A percentile compares a stretch with the other conserved stretches of the same genome.
phyloP scores from a whole-genome alignment of 2,888 invertebrate species.

The Athripsodes cinereus region DNA sequence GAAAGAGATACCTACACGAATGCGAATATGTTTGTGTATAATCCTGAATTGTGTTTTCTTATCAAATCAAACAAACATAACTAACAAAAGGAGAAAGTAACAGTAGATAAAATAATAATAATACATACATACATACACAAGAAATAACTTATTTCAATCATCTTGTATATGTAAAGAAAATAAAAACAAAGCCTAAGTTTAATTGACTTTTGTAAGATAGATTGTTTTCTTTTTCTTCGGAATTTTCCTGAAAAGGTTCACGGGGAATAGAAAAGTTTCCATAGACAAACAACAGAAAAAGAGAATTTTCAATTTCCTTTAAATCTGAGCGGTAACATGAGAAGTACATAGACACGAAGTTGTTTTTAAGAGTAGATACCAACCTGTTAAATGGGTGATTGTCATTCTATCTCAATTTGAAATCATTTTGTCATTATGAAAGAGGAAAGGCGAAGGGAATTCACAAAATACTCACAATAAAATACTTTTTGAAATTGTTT shows the following conservation, averaged over 20 bases:
- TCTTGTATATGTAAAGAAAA: neutral
- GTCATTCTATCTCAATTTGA: conserved; percentile 1
- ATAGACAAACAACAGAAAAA: neutral
- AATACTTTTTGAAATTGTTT: conserved; percentile 1
- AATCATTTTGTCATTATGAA: conserved; percentile 3
- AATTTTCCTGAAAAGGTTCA: neutral
- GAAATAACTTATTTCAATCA: conserved; percentile 1
- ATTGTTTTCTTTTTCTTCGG: neutral
- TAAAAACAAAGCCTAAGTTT: neutral
- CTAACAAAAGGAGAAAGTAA: too few relatives aligned
- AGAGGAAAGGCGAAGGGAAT: neutral
- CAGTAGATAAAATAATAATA: too few relatives aligned
- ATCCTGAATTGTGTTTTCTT: too few relatives aligned
- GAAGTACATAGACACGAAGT: neutral
- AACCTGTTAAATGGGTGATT: neutral
- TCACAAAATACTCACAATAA: neutral
- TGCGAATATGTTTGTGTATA: too few relatives aligned
- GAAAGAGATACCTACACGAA: too few relatives aligned
- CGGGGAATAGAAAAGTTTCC: neutral
- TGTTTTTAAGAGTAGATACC: neutral
- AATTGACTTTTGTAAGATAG: conserved; percentile 1
- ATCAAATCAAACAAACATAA: too few relatives aligned
- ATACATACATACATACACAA: too few relatives aligned
- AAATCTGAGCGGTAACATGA: neutral
- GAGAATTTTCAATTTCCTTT: conserved; percentile 4